Conservation (phyloP, 1,140 invertebrate species). For the Riptortus pedestris region DNA sequence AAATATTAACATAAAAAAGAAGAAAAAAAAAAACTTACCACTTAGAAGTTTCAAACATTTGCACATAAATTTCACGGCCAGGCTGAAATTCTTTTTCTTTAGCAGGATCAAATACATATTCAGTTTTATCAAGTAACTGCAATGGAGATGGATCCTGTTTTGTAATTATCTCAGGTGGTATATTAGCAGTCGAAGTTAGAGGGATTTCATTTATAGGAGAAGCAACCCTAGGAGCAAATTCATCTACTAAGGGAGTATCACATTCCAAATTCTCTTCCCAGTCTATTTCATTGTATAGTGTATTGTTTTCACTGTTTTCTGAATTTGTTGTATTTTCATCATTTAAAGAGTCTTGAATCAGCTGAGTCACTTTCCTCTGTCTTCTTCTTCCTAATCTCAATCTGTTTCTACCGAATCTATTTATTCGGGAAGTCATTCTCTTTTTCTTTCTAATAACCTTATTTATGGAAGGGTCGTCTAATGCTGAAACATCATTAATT, state of each 20-base stretch:
- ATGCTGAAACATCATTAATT: constrained; percentile 9
- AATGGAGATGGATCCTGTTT: too few species aligned
- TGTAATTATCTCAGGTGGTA: too few species aligned
- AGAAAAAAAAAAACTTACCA: constrained; percentile 7
- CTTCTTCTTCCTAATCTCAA: not conserved
- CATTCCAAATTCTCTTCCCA: constrained; percentile 27
- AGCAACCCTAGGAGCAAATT: constrained; percentile 27
- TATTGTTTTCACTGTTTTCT: constrained; percentile 23
- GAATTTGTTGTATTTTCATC: constrained; percentile 28
- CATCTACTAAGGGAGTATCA: constrained; percentile 20
- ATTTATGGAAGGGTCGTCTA: not conserved
- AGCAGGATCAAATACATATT: too few species aligned
- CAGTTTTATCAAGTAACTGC: too few species aligned
- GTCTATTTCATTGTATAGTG: constrained; percentile 24
- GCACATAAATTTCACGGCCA: too few species aligned
- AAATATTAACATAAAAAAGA: too few species aligned
- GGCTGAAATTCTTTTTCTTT: too few species aligned
- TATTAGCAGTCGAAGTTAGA: too few species aligned
- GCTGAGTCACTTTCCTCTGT: not conserved
- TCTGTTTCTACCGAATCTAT: not conserved
- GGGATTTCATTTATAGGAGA: too few species aligned
- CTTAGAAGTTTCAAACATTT: too few species aligned
- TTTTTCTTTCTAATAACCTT: not conserved
- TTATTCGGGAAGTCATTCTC: not conserved
- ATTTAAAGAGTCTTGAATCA: constrained; percentile 3